Evolutionary conservation across 1,140 invertebrate species (phyloP), one percentile per base, ranked within the genome.

Genomic region (Euschistus heros): DNA sequence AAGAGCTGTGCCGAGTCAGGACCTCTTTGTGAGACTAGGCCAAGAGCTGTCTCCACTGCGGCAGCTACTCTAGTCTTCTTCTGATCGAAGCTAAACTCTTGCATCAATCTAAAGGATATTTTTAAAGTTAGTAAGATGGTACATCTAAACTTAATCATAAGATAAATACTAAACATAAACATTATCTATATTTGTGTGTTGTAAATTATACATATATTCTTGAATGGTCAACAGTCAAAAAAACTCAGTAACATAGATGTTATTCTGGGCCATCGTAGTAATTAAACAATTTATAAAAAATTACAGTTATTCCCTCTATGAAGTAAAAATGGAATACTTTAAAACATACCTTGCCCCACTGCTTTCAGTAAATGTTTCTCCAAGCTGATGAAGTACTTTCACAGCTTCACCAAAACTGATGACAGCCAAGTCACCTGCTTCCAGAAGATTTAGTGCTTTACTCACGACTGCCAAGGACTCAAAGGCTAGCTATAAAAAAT

Each of bases 401-500:
- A 91, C 84, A 10, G 81, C 76, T 75, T 97, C 92, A 0, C 97
- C 97, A 79, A 94, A 99, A 74, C 92, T 96, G 18, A 97, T 78
- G 13, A 99, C 86, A 8, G 85, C 84, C 6, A 99, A 76, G 72
- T 97, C 84, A 2, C 97, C 97, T 68, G 91, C 91, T 79, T 99
- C 96, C 7, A 99, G 79, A 47, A 98, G 80, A 4, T 87, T 89
- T 57, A 99, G 78, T 0, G 96, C 94, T 78, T 89, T 86, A 2
- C 92, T 92, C 13, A 99, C 89, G 17, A 98, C 76, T 0, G 94
- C 91, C 2, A 99, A 79, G 20, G 94, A 93, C 74, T 99, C 93
- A 74, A 97, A 94, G 0, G 96, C 93, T 57, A 99, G 77, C 77
- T 85, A 30, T 18, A 37, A 64, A 17, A 71, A 70, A 65, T 24